A percentile compares a stretch with the other conserved stretches of the same genome.
These are phyloP conservation scores for Hormiphora californensis DNA, from an alignment of 37 sponge, comb jelly and placozoan species.

Conservation along the genomic window DNA sequence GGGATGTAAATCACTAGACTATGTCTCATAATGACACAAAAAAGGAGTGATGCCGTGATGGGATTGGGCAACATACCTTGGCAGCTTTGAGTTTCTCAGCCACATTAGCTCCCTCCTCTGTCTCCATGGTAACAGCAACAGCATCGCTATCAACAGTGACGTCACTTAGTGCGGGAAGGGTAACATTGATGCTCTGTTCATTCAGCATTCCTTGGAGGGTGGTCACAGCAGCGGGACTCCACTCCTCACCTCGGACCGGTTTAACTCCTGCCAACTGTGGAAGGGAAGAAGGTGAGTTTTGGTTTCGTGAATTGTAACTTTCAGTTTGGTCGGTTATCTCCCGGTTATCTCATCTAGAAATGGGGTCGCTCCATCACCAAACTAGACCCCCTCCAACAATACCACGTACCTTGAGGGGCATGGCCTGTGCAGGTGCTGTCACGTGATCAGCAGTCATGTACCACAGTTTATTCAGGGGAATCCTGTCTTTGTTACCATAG, in stretches of 20 bases:
- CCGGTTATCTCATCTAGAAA: too few species aligned
- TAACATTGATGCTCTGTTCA: background rate
- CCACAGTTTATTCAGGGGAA: background rate
- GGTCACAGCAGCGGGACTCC: background rate
- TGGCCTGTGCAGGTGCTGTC: background rate
- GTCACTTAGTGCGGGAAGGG: background rate
- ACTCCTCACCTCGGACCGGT: background rate
- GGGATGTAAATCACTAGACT: too few species aligned
- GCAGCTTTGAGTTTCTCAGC: background rate
- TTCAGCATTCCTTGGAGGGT: background rate
- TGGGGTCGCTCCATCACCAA: too few species aligned
- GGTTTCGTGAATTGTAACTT: too few species aligned
- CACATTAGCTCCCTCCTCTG: background rate
- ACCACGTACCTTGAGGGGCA: background rate
- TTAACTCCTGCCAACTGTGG: conserved; percentile 31
- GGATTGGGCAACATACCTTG: background rate
- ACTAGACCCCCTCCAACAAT: too few species aligned
- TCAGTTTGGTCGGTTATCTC: too few species aligned
- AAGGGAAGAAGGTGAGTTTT: too few species aligned
- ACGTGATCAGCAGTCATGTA: conserved; percentile 8
- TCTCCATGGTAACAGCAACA: background rate
- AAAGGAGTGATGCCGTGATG: too few species aligned
- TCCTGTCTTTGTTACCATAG: conserved; percentile 12
- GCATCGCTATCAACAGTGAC: background rate
- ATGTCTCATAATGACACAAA: too few species aligned